Evolutionary conservation across 1,140 invertebrate species (phyloP).

Genomic region (Macrosteles quadrilineatus): DNA sequence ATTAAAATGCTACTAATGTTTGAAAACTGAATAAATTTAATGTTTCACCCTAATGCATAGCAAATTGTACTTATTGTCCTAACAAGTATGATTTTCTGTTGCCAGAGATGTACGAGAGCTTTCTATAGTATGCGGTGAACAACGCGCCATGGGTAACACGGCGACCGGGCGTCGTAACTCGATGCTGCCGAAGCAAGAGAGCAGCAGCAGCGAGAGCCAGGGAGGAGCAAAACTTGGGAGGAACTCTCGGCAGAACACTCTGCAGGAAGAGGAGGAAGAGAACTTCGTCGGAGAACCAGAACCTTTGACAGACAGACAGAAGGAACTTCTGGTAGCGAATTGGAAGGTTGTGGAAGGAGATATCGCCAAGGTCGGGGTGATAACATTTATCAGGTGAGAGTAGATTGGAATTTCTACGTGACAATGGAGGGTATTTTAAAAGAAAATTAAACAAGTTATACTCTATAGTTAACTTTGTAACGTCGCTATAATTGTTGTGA

Average conservation of each 20-base stretch:
- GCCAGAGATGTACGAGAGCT: too few relatives aligned
- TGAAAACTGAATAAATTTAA: too few relatives aligned
- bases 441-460: neutral
- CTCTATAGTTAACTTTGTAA: neutral
- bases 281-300: constrained; percentile 26
- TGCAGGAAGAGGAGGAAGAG: constrained; percentile 36
- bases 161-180: constrained; percentile 40
- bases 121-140: too few relatives aligned
- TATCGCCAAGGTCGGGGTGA: constrained; percentile 57
- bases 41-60: too few relatives aligned
- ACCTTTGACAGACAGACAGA: constrained; percentile 52
- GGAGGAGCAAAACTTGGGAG: constrained; percentile 11
- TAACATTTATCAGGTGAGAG: constrained; percentile 45
- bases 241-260: constrained; percentile 38
- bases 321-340: constrained; percentile 50
- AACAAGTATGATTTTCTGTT: too few relatives aligned
- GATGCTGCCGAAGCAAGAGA: constrained; percentile 40
- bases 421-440: neutral
- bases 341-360: constrained; percentile 57
- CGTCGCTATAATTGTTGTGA: neutral
- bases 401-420: neutral
- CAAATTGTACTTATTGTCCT: too few relatives aligned
- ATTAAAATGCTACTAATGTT: too few relatives aligned
- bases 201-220: constrained; percentile 23
- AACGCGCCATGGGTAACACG: constrained; percentile 40